These are phyloP conservation scores for Ommatoiulus sabulosus DNA, from an alignment of 2,888 invertebrate species.

Conservation along the genomic window DNA sequence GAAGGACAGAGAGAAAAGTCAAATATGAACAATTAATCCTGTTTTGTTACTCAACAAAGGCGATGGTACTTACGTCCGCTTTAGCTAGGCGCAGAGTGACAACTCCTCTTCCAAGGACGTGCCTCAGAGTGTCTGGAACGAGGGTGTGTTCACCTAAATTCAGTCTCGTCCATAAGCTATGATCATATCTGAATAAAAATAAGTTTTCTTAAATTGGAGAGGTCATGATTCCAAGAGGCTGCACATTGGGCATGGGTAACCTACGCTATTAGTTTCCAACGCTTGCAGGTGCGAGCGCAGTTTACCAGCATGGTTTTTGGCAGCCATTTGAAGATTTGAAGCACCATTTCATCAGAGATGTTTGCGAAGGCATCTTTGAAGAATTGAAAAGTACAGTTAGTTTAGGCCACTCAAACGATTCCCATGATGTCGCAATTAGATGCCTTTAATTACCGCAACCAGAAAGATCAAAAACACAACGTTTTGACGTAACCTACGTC, in stretches of 20 bases:
- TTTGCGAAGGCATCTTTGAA: slow-evolving; percentile 77
- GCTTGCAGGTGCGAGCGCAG: slow-evolving; percentile 78
- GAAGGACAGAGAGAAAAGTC: not conserved
- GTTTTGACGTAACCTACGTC: too few relatives aligned
- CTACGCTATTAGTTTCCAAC: slow-evolving; percentile 81
- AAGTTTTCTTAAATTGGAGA: not conserved
- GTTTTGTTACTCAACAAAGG: not conserved
- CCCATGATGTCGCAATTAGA: too few relatives aligned
- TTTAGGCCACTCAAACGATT: not conserved
- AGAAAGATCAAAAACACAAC: too few relatives aligned
- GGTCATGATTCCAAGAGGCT: too few relatives aligned
- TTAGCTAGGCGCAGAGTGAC: slow-evolving; percentile 82
- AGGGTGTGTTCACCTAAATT: slow-evolving; percentile 80
- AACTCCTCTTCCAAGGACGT: slow-evolving; percentile 82
- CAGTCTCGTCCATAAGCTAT: slow-evolving; percentile 85
- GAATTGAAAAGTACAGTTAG: not conserved
- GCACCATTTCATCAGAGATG: slow-evolving; percentile 87
- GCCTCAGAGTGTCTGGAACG: slow-evolving; percentile 77
- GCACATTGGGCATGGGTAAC: slow-evolving; percentile 58
- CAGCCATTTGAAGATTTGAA: slow-evolving; percentile 82
- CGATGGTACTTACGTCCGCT: slow-evolving; percentile 75
- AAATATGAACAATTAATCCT: not conserved
- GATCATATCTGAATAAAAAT: slow-evolving; percentile 73
- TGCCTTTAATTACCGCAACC: too few relatives aligned
- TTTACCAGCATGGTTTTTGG: slow-evolving; percentile 81